Conservation (phyloP, 2,888 invertebrate species). For the Caenorhabditis zanzibari region DNA sequence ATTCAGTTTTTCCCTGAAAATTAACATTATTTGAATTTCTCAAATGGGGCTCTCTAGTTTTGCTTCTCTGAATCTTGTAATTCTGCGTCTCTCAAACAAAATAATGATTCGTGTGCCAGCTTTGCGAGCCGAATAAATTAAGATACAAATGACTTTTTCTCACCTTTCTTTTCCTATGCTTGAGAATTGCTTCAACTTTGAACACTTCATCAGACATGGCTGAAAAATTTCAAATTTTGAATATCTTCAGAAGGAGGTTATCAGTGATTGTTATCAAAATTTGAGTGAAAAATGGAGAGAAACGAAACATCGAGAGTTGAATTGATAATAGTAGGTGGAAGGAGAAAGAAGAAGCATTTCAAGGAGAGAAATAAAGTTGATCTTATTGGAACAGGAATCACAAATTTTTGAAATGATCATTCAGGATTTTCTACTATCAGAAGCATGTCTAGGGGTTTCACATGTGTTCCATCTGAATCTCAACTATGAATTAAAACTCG, state of each 20-base stretch:
- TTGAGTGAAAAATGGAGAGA: not conserved
- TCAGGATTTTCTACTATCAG: no score
- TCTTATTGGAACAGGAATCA: no score
- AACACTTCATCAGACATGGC: conserved; percentile 14
- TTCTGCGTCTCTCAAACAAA: conserved; percentile 35
- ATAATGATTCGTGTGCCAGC: not conserved
- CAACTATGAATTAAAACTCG: no score
- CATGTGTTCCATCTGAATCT: no score
- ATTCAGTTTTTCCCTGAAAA: conserved; percentile 57
- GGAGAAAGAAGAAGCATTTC: no score
- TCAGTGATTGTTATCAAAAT: not conserved
- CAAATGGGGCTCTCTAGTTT: no score
- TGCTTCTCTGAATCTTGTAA: no score
- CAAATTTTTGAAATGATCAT: no score
- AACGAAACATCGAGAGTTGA: not conserved
- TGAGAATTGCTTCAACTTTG: conserved; percentile 40
- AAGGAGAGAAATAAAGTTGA: no score
- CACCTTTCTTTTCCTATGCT: conserved; percentile 39
- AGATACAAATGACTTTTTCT: not conserved
- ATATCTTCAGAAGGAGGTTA: not conserved
- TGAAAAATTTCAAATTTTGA: not conserved
- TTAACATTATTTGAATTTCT: not conserved
- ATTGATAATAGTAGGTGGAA: no score
- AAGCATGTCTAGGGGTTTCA: no score
- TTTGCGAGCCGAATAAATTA: not conserved